These are phyloP conservation scores for Argyresthia goedartella DNA, from an alignment of 2,888 invertebrate genomes.

Conservation along the genomic window DNA sequence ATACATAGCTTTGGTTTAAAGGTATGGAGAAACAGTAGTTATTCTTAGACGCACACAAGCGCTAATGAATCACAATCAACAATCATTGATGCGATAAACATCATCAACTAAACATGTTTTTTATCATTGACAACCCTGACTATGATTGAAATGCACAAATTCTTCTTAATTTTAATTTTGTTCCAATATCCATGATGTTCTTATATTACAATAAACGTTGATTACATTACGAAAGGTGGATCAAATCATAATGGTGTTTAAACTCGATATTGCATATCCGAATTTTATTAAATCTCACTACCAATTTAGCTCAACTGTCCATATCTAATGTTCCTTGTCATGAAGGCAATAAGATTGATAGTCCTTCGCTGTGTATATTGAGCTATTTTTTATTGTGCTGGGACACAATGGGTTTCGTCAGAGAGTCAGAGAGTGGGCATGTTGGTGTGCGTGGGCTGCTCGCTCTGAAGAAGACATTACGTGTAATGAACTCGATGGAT, in stretches of 20 bases:
- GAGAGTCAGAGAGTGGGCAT: neutral
- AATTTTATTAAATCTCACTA: neutral
- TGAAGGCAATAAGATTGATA: neutral
- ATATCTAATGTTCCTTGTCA: neutral
- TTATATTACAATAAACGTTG: too few species aligned
- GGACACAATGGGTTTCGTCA: neutral
- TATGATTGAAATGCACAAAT: too few species aligned
- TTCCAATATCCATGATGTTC: too few species aligned
- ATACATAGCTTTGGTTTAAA: too few species aligned
- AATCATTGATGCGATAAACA: too few species aligned
- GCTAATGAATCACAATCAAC: too few species aligned
- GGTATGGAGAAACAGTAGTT: too few species aligned
- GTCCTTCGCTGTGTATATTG: neutral
- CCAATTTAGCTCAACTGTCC: too few species aligned
- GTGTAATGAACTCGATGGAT: neutral
- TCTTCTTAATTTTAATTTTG: too few species aligned
- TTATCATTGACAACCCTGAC: too few species aligned
- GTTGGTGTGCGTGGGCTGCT: neutral
- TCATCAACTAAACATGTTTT: too few species aligned
- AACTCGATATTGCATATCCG: neutral
- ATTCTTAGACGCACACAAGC: too few species aligned
- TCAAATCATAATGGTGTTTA: neutral
- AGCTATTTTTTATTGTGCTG: neutral
- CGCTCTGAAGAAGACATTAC: slow-evolving; percentile 2
- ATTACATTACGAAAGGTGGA: neutral